Conservation (phyloP, 2,888 invertebrate genomes). For the Augochlorella aurata region DNA sequence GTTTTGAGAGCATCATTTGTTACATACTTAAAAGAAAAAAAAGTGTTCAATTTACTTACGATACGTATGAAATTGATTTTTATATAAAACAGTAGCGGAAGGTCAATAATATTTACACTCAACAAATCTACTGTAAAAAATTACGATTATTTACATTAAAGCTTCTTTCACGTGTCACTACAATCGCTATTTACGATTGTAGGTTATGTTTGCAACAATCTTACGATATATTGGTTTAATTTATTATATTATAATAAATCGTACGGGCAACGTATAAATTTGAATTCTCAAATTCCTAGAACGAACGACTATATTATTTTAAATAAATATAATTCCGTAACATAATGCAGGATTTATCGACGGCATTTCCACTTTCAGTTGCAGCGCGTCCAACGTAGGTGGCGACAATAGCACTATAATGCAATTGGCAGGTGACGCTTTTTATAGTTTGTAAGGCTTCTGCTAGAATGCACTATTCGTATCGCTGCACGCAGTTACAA, state of each 20-base stretch:
- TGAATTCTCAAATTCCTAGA: background rate
- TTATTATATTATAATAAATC: background rate
- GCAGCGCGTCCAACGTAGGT: constrained; percentile 13
- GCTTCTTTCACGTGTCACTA: constrained; percentile 17
- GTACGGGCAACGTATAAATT: background rate
- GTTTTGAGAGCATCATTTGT: background rate
- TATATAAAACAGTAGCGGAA: background rate
- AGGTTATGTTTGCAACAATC: constrained; percentile 35
- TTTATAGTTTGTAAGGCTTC: constrained; percentile 62
- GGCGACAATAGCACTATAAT: constrained; percentile 44
- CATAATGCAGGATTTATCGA: constrained; percentile 4
- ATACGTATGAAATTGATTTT: background rate
- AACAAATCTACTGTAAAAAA: constrained; percentile 1
- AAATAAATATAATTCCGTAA: background rate
- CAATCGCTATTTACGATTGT: background rate
- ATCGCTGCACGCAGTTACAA: constrained; percentile 69
- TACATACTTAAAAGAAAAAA: background rate
- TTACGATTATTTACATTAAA: constrained; percentile 1
- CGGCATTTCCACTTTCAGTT: background rate
- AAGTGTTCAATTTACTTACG: background rate
- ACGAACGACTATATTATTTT: background rate
- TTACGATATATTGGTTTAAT: background rate
- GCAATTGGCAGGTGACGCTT: constrained; percentile 42
- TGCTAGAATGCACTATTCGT: constrained; percentile 67
- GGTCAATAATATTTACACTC: background rate